These are phyloP conservation scores for Napeogenes sylphis DNA, from an alignment of 2,888 invertebrate genomes.

Conservation along the genomic window DNA sequence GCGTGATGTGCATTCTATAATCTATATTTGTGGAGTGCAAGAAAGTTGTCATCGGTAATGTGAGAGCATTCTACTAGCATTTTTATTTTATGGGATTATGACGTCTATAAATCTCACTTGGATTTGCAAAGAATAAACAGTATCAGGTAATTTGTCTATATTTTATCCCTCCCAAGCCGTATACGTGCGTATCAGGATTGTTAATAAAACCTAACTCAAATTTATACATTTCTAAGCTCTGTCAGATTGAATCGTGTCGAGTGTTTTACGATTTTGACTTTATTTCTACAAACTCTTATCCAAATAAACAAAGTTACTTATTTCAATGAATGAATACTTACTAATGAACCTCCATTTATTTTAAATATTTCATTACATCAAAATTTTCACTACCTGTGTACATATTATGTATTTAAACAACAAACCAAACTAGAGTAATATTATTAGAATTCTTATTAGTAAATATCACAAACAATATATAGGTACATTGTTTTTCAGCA, in stretches of 20 bases:
- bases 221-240: slow-evolving; percentile 72
- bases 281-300: slow-evolving; percentile 24
- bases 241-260: slow-evolving; percentile 57
- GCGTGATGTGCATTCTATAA: slow-evolving; percentile 42
- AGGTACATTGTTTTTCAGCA: slow-evolving; percentile 22
- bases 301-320: not conserved
- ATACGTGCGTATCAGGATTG: slow-evolving; percentile 31
- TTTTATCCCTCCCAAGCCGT: slow-evolving; percentile 27
- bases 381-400: not conserved
- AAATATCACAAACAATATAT: too few species aligned
- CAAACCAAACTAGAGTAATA: not conserved
- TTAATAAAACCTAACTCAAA: slow-evolving; percentile 64
- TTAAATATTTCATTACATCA: too few species aligned
- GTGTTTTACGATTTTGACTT: slow-evolving; percentile 39
- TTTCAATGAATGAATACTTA: too few species aligned
- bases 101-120: slow-evolving; percentile 58
- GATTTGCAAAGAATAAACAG: slow-evolving; percentile 55
- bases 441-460: not conserved
- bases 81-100: slow-evolving; percentile 68
- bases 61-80: slow-evolving; percentile 70
- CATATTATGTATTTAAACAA: not conserved
- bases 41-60: slow-evolving; percentile 76
- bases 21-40: slow-evolving; percentile 50
- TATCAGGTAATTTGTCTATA: slow-evolving; percentile 51
- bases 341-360: too few species aligned